Evolutionary conservation across 2,888 invertebrate genomes (phyloP).

Genomic region (Lysandra bellargus): DNA sequence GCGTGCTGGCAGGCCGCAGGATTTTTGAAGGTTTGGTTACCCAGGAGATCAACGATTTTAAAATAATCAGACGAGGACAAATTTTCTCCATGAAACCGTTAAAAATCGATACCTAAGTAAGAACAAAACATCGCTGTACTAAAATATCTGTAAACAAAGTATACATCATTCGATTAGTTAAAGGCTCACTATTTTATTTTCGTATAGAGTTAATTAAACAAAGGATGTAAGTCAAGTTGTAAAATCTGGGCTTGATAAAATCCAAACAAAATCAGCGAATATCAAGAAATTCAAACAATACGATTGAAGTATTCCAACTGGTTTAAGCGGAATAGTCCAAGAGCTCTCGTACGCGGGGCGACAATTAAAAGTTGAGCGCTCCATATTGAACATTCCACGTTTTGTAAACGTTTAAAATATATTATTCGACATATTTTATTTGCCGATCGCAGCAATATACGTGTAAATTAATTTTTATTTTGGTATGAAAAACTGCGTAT

Average conservation of each 20-base stretch:
- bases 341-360: slow-evolving; percentile 19
- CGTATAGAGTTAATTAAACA: background rate
- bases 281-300: slow-evolving; percentile 19
- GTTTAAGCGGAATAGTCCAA: slow-evolving; percentile 5
- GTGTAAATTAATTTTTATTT: background rate
- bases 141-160: too few species aligned
- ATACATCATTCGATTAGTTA: too few species aligned
- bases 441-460: background rate
- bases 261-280: background rate
- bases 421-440: slow-evolving; percentile 6
- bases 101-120: too few species aligned
- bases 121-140: too few species aligned
- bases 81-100: too few species aligned
- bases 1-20: too few species aligned
- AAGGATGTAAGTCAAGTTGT: background rate
- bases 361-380: slow-evolving; percentile 15
- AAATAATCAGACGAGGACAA: too few species aligned
- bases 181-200: background rate
- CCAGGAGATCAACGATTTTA: too few species aligned
- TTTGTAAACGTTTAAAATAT: slow-evolving; percentile 14
- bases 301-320: background rate
- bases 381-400: slow-evolving; percentile 13
- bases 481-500: background rate
- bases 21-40: too few species aligned
- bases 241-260: background rate